Conservation (phyloP, 2,888 invertebrate genomes). For the Lydus trimaculatus region DNA sequence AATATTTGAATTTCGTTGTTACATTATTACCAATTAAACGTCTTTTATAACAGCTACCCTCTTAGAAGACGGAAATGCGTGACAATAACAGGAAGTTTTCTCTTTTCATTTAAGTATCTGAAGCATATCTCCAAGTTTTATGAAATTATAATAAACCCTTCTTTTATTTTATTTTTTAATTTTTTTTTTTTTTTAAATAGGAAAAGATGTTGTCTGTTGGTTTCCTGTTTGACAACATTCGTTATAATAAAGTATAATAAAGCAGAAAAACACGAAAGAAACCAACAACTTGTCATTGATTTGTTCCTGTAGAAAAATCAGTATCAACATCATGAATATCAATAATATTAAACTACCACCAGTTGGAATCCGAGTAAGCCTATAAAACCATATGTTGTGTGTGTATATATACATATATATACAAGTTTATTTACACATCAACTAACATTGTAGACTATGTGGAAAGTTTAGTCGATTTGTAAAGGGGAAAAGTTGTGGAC, state of each 20-base stretch:
- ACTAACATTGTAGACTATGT: too few species aligned
- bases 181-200: background rate
- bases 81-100: conserved; percentile 39
- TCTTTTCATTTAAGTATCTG: conserved; percentile 37
- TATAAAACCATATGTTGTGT: conserved; percentile 9
- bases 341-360: conserved; percentile 12
- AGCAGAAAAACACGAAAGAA: background rate
- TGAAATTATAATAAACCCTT: background rate
- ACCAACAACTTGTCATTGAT: background rate
- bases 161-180: too few species aligned
- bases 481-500: background rate
- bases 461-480: background rate
- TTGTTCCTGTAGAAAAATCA: background rate
- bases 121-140: conserved; percentile 39
- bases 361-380: conserved; percentile 22
- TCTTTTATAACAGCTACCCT: background rate
- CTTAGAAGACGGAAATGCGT: conserved; percentile 39
- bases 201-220: conserved; percentile 2
- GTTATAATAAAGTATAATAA: background rate
- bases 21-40: background rate
- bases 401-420: conserved; percentile 34
- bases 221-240: conserved; percentile 7
- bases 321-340: conserved; percentile 10
- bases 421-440: conserved; percentile 40
- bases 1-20: background rate